Evolutionary conservation across 1,140 invertebrate species (phyloP).

Genomic region (Temnothorax curvispinosus): DNA sequence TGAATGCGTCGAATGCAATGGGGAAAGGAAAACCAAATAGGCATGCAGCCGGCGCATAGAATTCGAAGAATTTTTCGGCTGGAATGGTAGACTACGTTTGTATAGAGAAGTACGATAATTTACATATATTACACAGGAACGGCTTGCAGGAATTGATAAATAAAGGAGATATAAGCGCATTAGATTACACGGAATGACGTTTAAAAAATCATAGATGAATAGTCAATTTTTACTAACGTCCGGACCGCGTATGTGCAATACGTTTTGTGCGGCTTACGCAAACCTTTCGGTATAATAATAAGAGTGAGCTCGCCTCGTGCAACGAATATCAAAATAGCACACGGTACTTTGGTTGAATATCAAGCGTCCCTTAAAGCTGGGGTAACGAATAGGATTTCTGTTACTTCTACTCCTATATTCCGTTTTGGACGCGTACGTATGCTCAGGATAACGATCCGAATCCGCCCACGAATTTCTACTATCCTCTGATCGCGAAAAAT

Average conservation of each 20-base stretch:
- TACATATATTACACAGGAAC: not conserved
- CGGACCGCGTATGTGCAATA: conserved; percentile 61
- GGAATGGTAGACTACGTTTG: not conserved
- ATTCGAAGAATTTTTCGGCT: conserved; percentile 32
- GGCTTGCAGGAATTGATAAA: conserved; percentile 2
- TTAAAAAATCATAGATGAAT: conserved; percentile 64
- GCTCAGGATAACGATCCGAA: conserved; percentile 4
- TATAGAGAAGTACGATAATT: conserved; percentile 28
- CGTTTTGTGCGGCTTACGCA: conserved; percentile 50
- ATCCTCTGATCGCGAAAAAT: conserved; percentile 6
- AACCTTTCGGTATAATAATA: conserved; percentile 66
- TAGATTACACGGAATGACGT: not conserved
- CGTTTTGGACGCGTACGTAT: conserved; percentile 4
- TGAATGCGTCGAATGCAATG: conserved; percentile 3
- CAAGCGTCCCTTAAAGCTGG: conserved; percentile 57
- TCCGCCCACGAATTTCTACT: not conserved
- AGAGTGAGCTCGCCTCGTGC: conserved; percentile 59
- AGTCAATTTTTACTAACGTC: conserved; percentile 58
- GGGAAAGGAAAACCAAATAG: conserved; percentile 2
- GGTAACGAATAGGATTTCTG: conserved; percentile 45
- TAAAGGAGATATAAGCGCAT: not conserved
- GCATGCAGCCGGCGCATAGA: not conserved
- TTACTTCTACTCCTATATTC: not conserved
- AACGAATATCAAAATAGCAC: conserved; percentile 75
- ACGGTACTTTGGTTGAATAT: conserved; percentile 56